Conservation (phyloP, 2,797 vertebrate genomes). For the Odontamblyopus lacepedii region DNA sequence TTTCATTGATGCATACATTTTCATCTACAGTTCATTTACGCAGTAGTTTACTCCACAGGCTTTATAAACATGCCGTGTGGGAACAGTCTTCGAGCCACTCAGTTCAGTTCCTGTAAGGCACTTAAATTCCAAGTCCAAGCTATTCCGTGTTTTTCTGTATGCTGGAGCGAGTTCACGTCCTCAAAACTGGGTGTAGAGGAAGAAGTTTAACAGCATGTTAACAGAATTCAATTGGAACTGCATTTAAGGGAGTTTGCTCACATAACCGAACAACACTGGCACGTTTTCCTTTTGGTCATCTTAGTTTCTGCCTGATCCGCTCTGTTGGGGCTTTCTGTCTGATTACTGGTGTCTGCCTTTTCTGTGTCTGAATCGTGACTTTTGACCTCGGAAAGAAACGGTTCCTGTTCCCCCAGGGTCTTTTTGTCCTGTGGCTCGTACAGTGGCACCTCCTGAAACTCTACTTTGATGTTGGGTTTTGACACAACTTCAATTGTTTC, state of each 20-base stretch:
- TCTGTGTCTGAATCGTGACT: conserved; percentile 14
- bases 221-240: conserved; percentile 13
- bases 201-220: conserved; percentile 19
- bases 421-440: conserved; percentile 35
- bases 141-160: conserved; percentile 4
- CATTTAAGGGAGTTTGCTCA: conserved; percentile 43
- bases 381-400: conserved; percentile 60
- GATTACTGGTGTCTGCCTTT: conserved; percentile 24
- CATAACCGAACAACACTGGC: conserved; percentile 79
- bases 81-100: conserved; percentile 18
- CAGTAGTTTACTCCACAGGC: neutral
- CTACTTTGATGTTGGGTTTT: neutral
- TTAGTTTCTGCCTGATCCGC: conserved; percentile 23
- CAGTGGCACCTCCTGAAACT: conserved; percentile 74
- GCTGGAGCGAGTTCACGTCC: conserved; percentile 21
- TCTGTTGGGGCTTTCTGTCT: conserved; percentile 27
- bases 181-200: conserved; percentile 14
- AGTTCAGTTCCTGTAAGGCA: conserved; percentile 32
- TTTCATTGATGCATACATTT: conserved; percentile 23
- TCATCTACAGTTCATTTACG: conserved; percentile 12
- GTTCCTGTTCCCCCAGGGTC: conserved; percentile 57
- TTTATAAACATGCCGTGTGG: neutral
- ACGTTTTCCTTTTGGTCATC: conserved; percentile 64
- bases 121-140: conserved; percentile 33
- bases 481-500: conserved; percentile 21